Base-by-base conservation (phyloP, 2,113 vertebrate species). In the Cynocephalus volans region DNA sequence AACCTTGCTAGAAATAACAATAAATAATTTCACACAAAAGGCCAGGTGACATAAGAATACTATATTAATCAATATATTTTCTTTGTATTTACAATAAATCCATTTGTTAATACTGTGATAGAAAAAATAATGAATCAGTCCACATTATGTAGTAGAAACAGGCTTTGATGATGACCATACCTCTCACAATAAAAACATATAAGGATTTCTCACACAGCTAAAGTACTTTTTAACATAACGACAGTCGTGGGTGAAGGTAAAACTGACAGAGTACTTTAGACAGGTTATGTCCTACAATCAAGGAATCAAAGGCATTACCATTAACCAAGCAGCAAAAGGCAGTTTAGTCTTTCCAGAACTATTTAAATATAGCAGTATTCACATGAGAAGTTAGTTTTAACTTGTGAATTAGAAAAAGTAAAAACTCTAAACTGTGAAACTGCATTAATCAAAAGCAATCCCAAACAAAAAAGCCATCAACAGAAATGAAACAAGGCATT, bases 21-120 rank as follows among this genome's bases (percentile, higher is more conserved):
- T 96, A 98, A 97, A 95, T 92, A 95, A 98, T 80, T 95, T 94
- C 67, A 88, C 86, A 95, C 84, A 90, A 95, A 96, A 95, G 88
- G 36, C 82, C 86, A 96, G 19, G 48, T 96, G 95, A 98, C 97
- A 95, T 88, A 95, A 96, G 97, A 98, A 97, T 67, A 97, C 41
- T 90, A 45, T 95, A 98, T 97, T 90, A 97, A 96, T 89, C 91
- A 98, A 97, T 98, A 97, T 98, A 98, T 98, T 98, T 98, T 97
- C 96, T 97, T 97, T 94, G 88, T 98, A 98, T 99, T 98, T 98
- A 98, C 98, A 99, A 89, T 97, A 97, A 86, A 93, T 86, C 76
- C 88, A 97, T 96, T 97, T 97, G 88, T 96, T 98, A 99, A 99
- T 95, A 98, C 98, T 98, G 98, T 92, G 92, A 97, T 98, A 97